phyloP scores from a whole-genome alignment of 2,113 vertebrate species.

The Lampris megalopsis region DNA sequence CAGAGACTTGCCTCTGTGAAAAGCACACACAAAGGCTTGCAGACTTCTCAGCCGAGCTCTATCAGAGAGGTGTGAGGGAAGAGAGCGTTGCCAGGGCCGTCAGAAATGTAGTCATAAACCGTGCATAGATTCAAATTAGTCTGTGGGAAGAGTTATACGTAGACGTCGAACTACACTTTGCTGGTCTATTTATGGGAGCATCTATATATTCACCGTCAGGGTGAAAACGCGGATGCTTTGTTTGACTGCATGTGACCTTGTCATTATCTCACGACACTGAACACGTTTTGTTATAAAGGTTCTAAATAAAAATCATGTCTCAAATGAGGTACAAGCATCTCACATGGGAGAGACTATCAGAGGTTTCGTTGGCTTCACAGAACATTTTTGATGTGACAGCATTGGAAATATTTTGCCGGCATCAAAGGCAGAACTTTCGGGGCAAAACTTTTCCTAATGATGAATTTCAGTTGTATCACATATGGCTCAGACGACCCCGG shows the following conservation, averaged over 20 bases:
- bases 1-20: slow-evolving; percentile 70
- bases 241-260: slow-evolving; percentile 61
- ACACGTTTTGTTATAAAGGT: slow-evolving; percentile 56
- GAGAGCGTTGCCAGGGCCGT: slow-evolving; percentile 67
- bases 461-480: slow-evolving; percentile 27
- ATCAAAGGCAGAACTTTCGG: slow-evolving; percentile 66
- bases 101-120: slow-evolving; percentile 58
- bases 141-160: slow-evolving; percentile 25
- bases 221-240: slow-evolving; percentile 46
- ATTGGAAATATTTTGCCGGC: slow-evolving; percentile 57
- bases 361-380: slow-evolving; percentile 58
- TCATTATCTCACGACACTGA: slow-evolving; percentile 31
- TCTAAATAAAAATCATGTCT: slow-evolving; percentile 56
- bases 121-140: slow-evolving; percentile 62
- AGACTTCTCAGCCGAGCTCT: slow-evolving; percentile 55
- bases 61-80: slow-evolving; percentile 63
- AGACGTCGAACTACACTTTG: slow-evolving; percentile 55
- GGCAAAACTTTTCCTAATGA: slow-evolving; percentile 52
- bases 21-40: slow-evolving; percentile 67
- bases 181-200: slow-evolving; percentile 64
- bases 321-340: slow-evolving; percentile 59
- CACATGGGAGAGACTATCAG: slow-evolving; percentile 55
- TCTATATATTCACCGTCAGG: slow-evolving; percentile 25
- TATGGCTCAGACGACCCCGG: neutral
- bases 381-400: slow-evolving; percentile 75